A percentile compares a stretch with the other conserved stretches of the same genome.
These are phyloP conservation scores for Papilio gigon DNA, from an alignment of 2,888 invertebrate species.

Conservation along the genomic window DNA sequence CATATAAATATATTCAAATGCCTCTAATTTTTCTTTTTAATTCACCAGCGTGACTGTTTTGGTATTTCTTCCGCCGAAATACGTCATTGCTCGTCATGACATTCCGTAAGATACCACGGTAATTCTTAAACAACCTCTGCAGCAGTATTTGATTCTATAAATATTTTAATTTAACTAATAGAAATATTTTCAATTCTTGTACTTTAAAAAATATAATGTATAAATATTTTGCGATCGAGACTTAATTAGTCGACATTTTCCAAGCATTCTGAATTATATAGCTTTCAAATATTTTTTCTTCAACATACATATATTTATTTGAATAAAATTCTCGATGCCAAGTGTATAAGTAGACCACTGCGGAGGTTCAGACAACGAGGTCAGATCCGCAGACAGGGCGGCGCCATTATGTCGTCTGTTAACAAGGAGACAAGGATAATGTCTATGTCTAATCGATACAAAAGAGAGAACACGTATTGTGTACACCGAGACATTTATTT, in stretches of 20 bases:
- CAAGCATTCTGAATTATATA: not conserved
- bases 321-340: conserved; percentile 20
- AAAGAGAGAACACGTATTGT: conserved; percentile 37
- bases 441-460: conserved; percentile 40
- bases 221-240: not conserved
- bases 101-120: too few relatives aligned
- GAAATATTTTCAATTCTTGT: too few relatives aligned
- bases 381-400: conserved; percentile 63
- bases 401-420: conserved; percentile 53
- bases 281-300: not conserved
- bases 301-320: not conserved
- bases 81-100: too few relatives aligned
- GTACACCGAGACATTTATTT: not conserved
- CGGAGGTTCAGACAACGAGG: conserved; percentile 61
- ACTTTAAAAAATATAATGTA: not conserved
- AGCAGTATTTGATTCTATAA: too few relatives aligned
- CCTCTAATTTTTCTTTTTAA: too few relatives aligned
- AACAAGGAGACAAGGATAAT: conserved; percentile 45
- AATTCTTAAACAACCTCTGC: too few relatives aligned
- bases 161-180: too few relatives aligned
- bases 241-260: not conserved
- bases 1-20: not conserved
- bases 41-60: too few relatives aligned
- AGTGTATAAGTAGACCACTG: conserved; percentile 40
- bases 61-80: not conserved